Evolutionary conservation across 1,140 invertebrate genomes (phyloP).

Genomic region (Popillia japonica): DNA sequence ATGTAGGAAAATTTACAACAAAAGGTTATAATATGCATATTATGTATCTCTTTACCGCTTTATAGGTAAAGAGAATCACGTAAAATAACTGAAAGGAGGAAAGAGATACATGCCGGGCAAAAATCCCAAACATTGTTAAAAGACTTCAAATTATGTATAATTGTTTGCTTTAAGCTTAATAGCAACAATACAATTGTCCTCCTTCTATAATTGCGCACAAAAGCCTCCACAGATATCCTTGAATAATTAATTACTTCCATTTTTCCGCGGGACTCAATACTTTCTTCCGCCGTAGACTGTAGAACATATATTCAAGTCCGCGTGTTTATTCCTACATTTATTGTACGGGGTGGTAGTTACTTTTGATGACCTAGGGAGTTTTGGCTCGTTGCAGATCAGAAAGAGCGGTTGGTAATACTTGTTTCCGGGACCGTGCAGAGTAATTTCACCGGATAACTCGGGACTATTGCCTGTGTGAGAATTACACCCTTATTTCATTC

Average conservation of each 20-base stretch:
- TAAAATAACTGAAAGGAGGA: constrained; percentile 23
- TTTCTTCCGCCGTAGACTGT: constrained; percentile 46
- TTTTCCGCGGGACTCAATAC: constrained; percentile 51
- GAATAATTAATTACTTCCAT: constrained; percentile 55
- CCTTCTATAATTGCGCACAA: constrained; percentile 44
- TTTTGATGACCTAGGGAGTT: constrained; percentile 45
- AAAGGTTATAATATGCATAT: constrained; percentile 21
- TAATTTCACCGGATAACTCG: constrained; percentile 53
- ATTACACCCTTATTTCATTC: constrained; percentile 50
- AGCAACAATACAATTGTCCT: constrained; percentile 52
- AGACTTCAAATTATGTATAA: constrained; percentile 52
- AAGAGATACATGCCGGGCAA: constrained; percentile 4
- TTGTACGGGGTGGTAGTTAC: constrained; percentile 48
- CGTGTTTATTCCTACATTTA: constrained; percentile 50
- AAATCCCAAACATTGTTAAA: constrained; percentile 45
- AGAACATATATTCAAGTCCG: constrained; percentile 47
- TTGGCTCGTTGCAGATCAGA: constrained; percentile 41
- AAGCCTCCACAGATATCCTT: constrained; percentile 50
- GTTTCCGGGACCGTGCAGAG: constrained; percentile 50
- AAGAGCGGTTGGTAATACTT: constrained; percentile 50
- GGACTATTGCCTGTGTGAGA: constrained; percentile 53
- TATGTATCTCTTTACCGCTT: too few relatives aligned
- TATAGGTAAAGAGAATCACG: constrained; percentile 21
- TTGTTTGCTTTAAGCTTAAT: constrained; percentile 51
- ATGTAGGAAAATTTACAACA: background rate